Conservation (phyloP, 1,140 invertebrate species). For the Eumaeus atala region DNA sequence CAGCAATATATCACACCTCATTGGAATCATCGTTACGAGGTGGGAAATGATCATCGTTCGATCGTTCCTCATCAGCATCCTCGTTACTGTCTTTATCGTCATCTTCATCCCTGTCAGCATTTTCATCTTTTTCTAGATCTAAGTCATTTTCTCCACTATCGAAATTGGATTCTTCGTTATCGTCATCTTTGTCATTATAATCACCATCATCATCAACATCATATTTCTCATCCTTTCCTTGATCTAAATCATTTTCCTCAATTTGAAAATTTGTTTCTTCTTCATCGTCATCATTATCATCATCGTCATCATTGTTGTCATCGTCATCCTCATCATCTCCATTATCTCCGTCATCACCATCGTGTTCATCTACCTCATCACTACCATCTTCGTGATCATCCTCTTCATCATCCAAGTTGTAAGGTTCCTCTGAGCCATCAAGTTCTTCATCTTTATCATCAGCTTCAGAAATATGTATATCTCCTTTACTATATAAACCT, state of each 20-base stretch:
- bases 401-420: conserved; percentile 41
- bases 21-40: neutral
- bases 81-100: conserved; percentile 1
- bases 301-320: conserved; percentile 35
- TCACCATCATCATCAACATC: conserved; percentile 26
- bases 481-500: conserved; percentile 31
- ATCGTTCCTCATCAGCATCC: neutral
- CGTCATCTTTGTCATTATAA: conserved; percentile 39
- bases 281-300: conserved; percentile 41
- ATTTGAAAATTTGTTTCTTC: conserved; percentile 33
- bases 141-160: conserved; percentile 38
- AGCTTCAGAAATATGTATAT: conserved; percentile 25
- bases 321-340: conserved; percentile 28
- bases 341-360: conserved; percentile 38
- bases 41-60: neutral
- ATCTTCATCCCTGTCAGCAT: conserved; percentile 4
- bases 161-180: conserved; percentile 19
- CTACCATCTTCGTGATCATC: conserved; percentile 37
- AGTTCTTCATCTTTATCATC: conserved; percentile 43
- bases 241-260: conserved; percentile 24
- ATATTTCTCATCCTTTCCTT: conserved; percentile 22
- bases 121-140: conserved; percentile 40
- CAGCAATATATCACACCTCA: conserved; percentile 4
- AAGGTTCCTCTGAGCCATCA: conserved; percentile 51
- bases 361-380: conserved; percentile 44